Evolutionary conservation across 2,113 vertebrate species (phyloP), one percentile per base, ranked within the genome.

Genomic region (Melierax canorus): DNA sequence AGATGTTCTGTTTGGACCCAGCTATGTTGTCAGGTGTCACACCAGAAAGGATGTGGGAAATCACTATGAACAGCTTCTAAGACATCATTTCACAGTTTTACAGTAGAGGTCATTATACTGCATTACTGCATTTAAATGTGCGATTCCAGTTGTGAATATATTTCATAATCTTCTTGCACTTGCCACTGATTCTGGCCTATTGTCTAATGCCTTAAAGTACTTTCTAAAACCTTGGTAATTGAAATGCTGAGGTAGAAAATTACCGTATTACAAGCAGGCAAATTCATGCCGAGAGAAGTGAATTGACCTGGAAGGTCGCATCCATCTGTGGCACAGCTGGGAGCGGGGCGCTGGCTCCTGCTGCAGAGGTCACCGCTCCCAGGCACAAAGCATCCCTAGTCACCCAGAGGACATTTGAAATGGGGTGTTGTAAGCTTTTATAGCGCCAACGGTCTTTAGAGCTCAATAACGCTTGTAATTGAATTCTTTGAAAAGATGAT

Each of bases 161-260:
- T 53, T 91, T 94, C 67, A 77, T 90, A 46, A 95, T 95, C 62
- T 92, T 85, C 77, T 86, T 7, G 1, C 46, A 79, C 73, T 92
- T 80, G 60, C 64, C 79, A 72, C 56, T 38, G 78, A 94, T 92
- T 91, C 81, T 56, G 77, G 83, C 77, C 69, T 94, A 79, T 63
- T 85, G 53, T 95, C 91, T 94, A 94, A 95, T 9, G 14, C 64
- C 81, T 95, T 76, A 67, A 93, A 91, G 90, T 82, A 83, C 38
- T 90, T 92, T 59, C 82, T 79, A 89, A 96, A 71, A 87, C 84
- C 71, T 91, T 69, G 81, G 59, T 66, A 92, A 94, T 27, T 76
- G 81, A 96, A 95, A 96, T 34, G 71, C 80, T 95, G 96, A 97
- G 96, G 97, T 96, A 97, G 94, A 94, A 94, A 95, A 96, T 73